phyloP scores from a whole-genome alignment of 64 coral and sea anemone genomes.

The Stichodactyla mertensii region DNA sequence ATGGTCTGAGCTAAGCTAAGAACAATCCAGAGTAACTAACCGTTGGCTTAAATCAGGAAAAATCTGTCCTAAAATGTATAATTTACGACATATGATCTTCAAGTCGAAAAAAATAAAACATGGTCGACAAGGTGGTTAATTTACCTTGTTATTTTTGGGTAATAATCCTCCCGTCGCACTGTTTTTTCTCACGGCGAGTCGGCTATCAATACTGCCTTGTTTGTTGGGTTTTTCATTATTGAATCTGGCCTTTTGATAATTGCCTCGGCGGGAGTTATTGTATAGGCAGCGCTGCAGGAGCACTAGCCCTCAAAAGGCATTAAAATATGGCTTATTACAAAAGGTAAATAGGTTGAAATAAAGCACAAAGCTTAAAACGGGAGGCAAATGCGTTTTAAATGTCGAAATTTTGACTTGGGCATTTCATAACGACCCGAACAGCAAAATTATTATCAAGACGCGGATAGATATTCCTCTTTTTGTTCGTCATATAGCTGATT shows the following conservation, averaged over 20 bases:
- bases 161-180: neutral
- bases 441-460: neutral
- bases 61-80: too few species aligned
- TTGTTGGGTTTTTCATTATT: constrained; percentile 12
- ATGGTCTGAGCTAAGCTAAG: neutral
- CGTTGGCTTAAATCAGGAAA: too few species aligned
- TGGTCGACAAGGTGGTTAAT: neutral
- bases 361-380: neutral
- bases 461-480: neutral
- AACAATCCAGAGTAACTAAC: too few species aligned
- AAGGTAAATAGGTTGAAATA: neutral
- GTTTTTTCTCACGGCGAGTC: neutral
- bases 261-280: neutral
- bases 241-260: constrained; percentile 13
- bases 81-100: neutral
- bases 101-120: neutral
- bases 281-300: neutral
- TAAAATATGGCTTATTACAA: constrained; percentile 13
- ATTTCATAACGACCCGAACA: neutral
- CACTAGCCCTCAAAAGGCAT: neutral
- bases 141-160: neutral
- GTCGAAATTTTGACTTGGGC: neutral
- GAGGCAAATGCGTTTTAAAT: neutral
- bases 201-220: neutral
- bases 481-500: neutral